phyloP scores from a whole-genome alignment of 2,113 vertebrate genomes.

The Laterallus jamaicensis region DNA sequence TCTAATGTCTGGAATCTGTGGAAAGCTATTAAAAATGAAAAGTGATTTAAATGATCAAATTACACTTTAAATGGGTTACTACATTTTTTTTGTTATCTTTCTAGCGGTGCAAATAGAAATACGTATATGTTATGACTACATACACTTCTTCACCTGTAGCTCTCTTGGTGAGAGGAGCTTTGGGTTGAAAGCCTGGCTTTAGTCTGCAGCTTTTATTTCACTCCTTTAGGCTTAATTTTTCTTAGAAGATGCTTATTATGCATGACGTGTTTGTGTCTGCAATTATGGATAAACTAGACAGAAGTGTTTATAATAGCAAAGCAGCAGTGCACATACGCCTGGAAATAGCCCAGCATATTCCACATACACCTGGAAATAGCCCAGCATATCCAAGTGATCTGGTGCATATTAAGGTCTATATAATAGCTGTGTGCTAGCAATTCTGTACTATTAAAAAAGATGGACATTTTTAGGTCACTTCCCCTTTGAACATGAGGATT shows the following conservation, averaged over 20 bases:
- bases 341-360: neutral
- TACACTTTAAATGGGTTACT: neutral
- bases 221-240: neutral
- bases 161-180: neutral
- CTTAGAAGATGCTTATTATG: neutral
- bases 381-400: neutral
- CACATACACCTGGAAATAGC: neutral
- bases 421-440: neutral
- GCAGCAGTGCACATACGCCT: neutral
- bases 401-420: neutral
- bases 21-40: neutral
- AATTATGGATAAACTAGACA: neutral
- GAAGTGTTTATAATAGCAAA: neutral
- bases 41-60: neutral
- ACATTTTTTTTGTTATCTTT: neutral
- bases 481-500: neutral
- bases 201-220: neutral
- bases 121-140: neutral
- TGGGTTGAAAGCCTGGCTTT: neutral
- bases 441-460: neutral
- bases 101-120: neutral
- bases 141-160: neutral
- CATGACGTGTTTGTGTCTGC: neutral
- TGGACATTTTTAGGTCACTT: neutral
- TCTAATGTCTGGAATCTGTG: neutral